Percentiles rank a stretch among this genome's conserved stretches.
phyloP scores from a whole-genome alignment of 2,797 vertebrate species.

The Gila robusta region DNA sequence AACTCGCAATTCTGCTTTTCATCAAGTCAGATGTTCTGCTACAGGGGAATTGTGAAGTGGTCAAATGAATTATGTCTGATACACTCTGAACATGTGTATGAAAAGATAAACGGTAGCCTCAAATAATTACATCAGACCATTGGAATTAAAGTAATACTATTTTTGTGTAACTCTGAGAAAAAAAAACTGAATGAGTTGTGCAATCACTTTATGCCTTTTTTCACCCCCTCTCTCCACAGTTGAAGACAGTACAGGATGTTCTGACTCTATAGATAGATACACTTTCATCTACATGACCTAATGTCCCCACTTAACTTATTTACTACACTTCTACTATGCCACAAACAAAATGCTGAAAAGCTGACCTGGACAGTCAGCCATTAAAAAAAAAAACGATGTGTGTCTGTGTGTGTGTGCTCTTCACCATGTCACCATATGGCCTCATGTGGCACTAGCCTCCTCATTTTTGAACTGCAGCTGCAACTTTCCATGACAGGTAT shows the following conservation, averaged over 20 bases:
- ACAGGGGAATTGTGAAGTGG: constrained; percentile 59
- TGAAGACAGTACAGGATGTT: constrained; percentile 14
- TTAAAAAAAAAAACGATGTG: not conserved
- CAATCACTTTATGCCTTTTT: not conserved
- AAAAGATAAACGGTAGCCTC: constrained; percentile 44
- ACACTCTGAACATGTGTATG: constrained; percentile 53
- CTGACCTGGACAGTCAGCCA: constrained; percentile 45
- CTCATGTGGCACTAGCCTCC: constrained; percentile 77
- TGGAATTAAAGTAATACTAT: constrained; percentile 55
- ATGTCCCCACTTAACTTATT: not conserved
- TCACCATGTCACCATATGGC: constrained; percentile 49
- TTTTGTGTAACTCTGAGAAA: constrained; percentile 37
- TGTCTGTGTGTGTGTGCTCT: not conserved
- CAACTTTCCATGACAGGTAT: constrained; percentile 78
- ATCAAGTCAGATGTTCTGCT: constrained; percentile 51
- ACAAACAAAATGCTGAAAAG: constrained; percentile 16
- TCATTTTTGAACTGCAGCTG: constrained; percentile 71
- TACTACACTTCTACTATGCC: not conserved
- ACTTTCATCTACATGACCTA: not conserved
- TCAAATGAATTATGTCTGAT: constrained; percentile 53
- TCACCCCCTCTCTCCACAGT: not conserved
- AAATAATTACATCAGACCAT: constrained; percentile 57
- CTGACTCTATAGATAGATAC: constrained; percentile 8
- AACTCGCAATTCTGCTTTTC: constrained; percentile 57
- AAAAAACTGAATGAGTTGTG: constrained; percentile 33